Evolutionary conservation across 1,140 invertebrate species (phyloP).

Genomic region (Drosophila trapezifrons): DNA sequence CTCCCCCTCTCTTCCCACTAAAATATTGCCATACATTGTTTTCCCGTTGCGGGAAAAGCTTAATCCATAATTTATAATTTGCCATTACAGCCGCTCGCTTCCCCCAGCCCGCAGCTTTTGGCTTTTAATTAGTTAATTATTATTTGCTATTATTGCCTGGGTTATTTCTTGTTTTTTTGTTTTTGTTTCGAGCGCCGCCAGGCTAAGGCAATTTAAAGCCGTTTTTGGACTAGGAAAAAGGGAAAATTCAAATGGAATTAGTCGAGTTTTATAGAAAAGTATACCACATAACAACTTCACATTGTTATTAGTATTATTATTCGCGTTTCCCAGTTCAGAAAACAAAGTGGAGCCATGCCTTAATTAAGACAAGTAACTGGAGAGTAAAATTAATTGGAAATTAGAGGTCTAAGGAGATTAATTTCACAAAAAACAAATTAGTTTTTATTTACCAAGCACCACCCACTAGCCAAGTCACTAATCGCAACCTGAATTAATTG

Average conservation of each 20-base stretch:
- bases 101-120: slow-evolving; percentile 3
- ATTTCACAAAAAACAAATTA: too few species aligned
- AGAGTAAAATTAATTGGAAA: not conserved
- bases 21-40: slow-evolving; percentile 48
- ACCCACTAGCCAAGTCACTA: slow-evolving; percentile 1
- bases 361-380: not conserved
- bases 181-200: not conserved
- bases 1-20: slow-evolving; percentile 7
- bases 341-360: slow-evolving; percentile 1
- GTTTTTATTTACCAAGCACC: too few species aligned
- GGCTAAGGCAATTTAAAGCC: slow-evolving; percentile 22
- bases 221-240: slow-evolving; percentile 10
- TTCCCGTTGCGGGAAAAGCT: slow-evolving; percentile 49
- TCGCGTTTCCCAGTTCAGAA: not conserved
- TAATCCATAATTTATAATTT: slow-evolving; percentile 68
- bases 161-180: not conserved
- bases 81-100: slow-evolving; percentile 37
- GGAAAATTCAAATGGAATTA: slow-evolving; percentile 10
- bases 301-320: not conserved
- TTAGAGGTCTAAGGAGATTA: too few species aligned
- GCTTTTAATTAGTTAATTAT: slow-evolving; percentile 74
- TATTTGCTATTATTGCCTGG: slow-evolving; percentile 49
- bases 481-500: slow-evolving; percentile 75
- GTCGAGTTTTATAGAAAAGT: not conserved
- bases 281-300: not conserved